Evolutionary conservation across 2,113 vertebrate genomes (phyloP).

Genomic region (Apteryx mantelli): DNA sequence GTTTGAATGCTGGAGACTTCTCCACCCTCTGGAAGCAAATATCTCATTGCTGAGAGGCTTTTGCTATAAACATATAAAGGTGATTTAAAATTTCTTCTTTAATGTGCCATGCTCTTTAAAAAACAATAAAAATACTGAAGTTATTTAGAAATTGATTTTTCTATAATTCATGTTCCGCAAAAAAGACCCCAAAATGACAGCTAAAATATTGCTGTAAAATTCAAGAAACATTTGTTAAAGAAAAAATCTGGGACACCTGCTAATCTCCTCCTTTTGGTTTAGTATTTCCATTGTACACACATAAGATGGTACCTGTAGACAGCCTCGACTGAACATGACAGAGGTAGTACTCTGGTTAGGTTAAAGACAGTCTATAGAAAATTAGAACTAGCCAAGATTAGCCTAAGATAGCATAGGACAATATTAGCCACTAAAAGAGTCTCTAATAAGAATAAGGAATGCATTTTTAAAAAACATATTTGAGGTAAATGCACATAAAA

Average conservation of each 20-base stretch:
- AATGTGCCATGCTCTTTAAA: neutral
- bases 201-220: neutral
- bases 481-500: neutral
- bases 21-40: neutral
- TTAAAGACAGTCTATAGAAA: neutral
- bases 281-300: neutral
- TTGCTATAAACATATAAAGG: neutral
- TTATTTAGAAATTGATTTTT: neutral
- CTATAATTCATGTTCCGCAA: neutral
- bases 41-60: neutral
- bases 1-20: neutral
- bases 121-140: fast-evolving
- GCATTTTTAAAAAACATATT: fast-evolving
- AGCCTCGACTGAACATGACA: neutral
- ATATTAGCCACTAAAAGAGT: neutral
- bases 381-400: neutral
- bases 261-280: neutral
- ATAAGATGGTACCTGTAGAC: neutral
- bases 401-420: neutral
- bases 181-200: neutral
- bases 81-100: neutral
- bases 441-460: neutral
- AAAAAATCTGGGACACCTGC: neutral
- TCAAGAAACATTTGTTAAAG: neutral
- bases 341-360: neutral